phyloP scores from a whole-genome alignment of 2,797 vertebrate genomes.

The Dromococcyx pavoninus region DNA sequence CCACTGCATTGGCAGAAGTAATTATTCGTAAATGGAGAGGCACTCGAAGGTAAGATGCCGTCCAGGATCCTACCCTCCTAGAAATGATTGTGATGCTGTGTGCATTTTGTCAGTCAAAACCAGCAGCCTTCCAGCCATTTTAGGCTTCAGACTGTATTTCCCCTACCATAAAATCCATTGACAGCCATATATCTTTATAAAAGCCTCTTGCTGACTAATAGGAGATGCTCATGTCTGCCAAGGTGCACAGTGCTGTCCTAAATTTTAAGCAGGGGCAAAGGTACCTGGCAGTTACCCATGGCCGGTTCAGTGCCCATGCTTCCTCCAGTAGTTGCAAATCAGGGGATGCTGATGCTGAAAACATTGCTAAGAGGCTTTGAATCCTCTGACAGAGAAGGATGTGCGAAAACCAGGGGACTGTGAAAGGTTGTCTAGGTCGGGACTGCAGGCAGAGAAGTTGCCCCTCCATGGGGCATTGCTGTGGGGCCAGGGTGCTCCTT shows the following conservation, averaged over 20 bases:
- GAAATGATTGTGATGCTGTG: conserved; percentile 43
- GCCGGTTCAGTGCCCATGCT: not conserved
- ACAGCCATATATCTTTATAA: not conserved
- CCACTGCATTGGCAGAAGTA: conserved; percentile 48
- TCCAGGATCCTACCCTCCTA: conserved; percentile 33
- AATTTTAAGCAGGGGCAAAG: not conserved
- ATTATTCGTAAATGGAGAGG: conserved; percentile 65
- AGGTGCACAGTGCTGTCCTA: not conserved
- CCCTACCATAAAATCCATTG: conserved; percentile 48
- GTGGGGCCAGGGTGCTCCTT: not conserved
- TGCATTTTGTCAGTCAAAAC: conserved; percentile 52
- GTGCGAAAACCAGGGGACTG: not conserved
- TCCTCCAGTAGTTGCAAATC: not conserved
- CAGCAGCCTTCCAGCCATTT: conserved; percentile 35
- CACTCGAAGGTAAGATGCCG: conserved; percentile 64
- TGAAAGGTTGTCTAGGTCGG: not conserved
- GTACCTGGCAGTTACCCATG: not conserved
- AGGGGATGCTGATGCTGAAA: not conserved
- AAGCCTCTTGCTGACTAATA: not conserved
- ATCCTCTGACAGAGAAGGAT: accelerated
- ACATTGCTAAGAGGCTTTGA: not conserved
- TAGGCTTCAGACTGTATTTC: conserved; percentile 57
- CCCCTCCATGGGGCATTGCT: not conserved
- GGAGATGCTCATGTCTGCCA: not conserved
- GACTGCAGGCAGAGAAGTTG: not conserved